phyloP scores from a whole-genome alignment of 92 coral and sea anemone genomes.

The Epizoanthus scotinus region DNA sequence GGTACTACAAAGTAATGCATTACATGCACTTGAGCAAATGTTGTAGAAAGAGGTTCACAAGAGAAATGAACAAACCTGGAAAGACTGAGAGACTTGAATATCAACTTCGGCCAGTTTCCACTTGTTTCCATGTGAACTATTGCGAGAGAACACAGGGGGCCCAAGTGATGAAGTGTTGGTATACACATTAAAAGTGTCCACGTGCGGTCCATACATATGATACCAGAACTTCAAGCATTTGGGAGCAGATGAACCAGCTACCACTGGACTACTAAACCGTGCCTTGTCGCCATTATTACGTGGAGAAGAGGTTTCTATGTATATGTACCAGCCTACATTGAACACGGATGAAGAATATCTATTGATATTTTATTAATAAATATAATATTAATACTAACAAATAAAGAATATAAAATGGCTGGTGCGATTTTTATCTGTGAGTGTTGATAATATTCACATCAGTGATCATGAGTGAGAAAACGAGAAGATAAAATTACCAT shows the following conservation, averaged over 20 bases:
- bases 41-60: background rate
- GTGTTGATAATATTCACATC: too few relatives aligned
- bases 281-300: constrained; percentile 52
- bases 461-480: too few relatives aligned
- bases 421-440: too few relatives aligned
- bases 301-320: constrained; percentile 53
- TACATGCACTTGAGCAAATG: too few relatives aligned
- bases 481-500: too few relatives aligned
- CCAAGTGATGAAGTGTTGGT: constrained; percentile 65
- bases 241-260: constrained; percentile 50
- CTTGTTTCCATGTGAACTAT: constrained; percentile 65
- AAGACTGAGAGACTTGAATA: constrained; percentile 58
- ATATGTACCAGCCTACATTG: constrained; percentile 69
- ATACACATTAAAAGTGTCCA: constrained; percentile 64
- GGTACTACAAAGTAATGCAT: too few relatives aligned
- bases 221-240: constrained; percentile 87
- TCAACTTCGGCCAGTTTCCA: constrained; percentile 63
- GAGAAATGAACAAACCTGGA: constrained; percentile 57
- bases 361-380: background rate
- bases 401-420: too few relatives aligned
- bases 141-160: constrained; percentile 57
- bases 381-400: background rate
- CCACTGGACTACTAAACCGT: constrained; percentile 69
- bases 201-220: constrained; percentile 81
- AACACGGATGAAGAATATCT: background rate